Evolutionary conservation across 2,113 vertebrate genomes (phyloP).

Genomic region (Dicaeum eximium): DNA sequence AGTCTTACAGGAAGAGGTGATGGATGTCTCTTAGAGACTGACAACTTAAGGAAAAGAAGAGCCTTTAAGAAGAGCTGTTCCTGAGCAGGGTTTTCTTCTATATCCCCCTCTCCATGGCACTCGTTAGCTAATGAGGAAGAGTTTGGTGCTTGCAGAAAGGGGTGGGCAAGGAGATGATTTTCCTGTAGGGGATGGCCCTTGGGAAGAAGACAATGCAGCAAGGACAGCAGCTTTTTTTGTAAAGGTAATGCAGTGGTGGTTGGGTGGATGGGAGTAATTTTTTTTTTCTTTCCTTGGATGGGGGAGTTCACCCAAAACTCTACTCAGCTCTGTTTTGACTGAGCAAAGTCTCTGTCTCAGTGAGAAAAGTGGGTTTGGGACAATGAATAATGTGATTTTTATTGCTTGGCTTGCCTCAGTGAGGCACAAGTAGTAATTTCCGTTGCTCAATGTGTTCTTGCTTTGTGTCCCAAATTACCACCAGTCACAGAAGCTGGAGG

Average conservation of each 20-base stretch:
- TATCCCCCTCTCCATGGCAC: background rate
- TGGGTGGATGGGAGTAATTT: background rate
- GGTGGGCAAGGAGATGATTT: background rate
- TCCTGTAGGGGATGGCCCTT: accelerated
- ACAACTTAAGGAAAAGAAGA: background rate
- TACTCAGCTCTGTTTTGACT: background rate
- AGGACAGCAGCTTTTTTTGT: background rate
- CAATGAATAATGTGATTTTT: background rate
- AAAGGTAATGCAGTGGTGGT: accelerated
- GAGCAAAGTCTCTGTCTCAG: background rate
- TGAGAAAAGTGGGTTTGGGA: background rate
- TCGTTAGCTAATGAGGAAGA: background rate
- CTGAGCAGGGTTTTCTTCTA: background rate
- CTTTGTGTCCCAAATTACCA: background rate
- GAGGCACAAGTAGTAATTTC: background rate
- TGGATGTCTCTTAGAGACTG: background rate
- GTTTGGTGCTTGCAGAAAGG: background rate
- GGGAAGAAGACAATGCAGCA: background rate
- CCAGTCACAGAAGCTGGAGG: background rate
- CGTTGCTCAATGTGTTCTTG: background rate
- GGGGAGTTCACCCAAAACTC: background rate
- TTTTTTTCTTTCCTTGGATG: background rate
- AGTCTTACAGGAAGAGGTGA: background rate
- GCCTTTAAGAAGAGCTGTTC: background rate
- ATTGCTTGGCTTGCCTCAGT: background rate